Conservation (phyloP, 2,113 vertebrate genomes). For the Parus major region DNA sequence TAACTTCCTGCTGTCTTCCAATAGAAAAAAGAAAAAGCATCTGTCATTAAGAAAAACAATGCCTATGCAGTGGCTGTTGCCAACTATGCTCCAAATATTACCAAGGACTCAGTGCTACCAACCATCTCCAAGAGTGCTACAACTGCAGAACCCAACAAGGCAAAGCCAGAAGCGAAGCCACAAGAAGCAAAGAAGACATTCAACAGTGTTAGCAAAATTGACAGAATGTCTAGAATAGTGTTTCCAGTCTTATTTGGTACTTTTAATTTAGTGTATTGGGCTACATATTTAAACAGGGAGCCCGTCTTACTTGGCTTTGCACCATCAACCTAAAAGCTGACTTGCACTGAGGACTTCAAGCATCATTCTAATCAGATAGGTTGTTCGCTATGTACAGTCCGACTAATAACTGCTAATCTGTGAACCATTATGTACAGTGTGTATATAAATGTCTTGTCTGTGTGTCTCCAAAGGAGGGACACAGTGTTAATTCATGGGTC, state of each 20-base stretch:
- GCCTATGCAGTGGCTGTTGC: slow-evolving; percentile 97
- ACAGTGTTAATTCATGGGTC: slow-evolving; percentile 61
- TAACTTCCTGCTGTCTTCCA: slow-evolving; percentile 62
- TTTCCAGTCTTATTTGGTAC: slow-evolving; percentile 95
- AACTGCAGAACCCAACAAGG: slow-evolving; percentile 81
- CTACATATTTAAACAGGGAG: slow-evolving; percentile 97
- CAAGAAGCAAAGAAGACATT: slow-evolving; percentile 96
- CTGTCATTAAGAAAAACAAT: slow-evolving; percentile 96
- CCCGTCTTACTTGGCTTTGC: slow-evolving; percentile 92
- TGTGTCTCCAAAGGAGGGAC: slow-evolving; percentile 71
- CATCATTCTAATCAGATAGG: slow-evolving; percentile 76
- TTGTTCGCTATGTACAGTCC: slow-evolving; percentile 86
- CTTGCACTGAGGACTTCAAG: slow-evolving; percentile 56
- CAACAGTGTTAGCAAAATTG: slow-evolving; percentile 99
- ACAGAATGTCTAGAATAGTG: slow-evolving; percentile 97
- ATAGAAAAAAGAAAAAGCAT: slow-evolving; percentile 96
- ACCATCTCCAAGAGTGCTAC: slow-evolving; percentile 93
- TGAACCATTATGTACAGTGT: slow-evolving; percentile 79
- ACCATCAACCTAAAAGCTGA: slow-evolving; percentile 80
- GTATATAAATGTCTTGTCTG: slow-evolving; percentile 74
- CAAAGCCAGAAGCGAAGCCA: slow-evolving; percentile 86
- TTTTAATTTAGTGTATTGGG: slow-evolving; percentile 99
- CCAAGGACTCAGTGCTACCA: slow-evolving; percentile 92
- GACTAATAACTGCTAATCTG: slow-evolving; percentile 92
- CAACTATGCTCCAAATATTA: slow-evolving; percentile 95